Evolutionary conservation across 2,113 vertebrate species (phyloP).

Genomic region (Leucopternis melanops): DNA sequence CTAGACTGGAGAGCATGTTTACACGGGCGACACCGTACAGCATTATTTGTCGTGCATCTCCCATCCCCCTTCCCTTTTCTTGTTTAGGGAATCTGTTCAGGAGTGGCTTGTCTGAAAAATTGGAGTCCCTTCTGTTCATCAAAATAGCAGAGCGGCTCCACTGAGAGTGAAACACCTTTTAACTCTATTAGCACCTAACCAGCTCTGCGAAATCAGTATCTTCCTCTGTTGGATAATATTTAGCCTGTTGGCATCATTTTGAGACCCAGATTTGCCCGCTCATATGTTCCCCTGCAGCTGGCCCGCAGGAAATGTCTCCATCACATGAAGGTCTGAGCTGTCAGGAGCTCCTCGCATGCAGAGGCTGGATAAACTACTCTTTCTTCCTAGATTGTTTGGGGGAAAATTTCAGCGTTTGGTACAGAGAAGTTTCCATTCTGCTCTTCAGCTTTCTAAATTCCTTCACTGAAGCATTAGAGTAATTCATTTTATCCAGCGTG

Average conservation of each 20-base stretch:
- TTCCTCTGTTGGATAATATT: neutral
- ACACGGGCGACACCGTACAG: neutral
- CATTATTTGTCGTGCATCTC: neutral
- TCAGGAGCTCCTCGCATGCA: rapidly evolving
- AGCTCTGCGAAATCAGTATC: neutral
- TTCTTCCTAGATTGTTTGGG: neutral
- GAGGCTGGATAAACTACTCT: neutral
- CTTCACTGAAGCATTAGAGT: neutral
- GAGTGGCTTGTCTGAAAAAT: neutral
- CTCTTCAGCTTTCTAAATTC: neutral
- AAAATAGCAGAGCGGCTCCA: neutral
- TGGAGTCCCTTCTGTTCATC: neutral
- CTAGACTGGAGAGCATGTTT: neutral
- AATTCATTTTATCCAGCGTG: neutral
- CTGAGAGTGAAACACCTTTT: neutral
- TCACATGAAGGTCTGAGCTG: neutral
- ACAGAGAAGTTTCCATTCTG: neutral
- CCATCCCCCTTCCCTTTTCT: neutral
- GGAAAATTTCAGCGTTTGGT: neutral
- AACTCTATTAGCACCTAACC: neutral
- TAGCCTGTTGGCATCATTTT: neutral
- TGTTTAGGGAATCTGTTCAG: neutral
- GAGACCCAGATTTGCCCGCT: neutral
- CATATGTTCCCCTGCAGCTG: neutral
- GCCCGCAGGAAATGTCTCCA: neutral